Conservation (phyloP, 2,888 invertebrate genomes). For the Lasioglossum leucozonium region DNA sequence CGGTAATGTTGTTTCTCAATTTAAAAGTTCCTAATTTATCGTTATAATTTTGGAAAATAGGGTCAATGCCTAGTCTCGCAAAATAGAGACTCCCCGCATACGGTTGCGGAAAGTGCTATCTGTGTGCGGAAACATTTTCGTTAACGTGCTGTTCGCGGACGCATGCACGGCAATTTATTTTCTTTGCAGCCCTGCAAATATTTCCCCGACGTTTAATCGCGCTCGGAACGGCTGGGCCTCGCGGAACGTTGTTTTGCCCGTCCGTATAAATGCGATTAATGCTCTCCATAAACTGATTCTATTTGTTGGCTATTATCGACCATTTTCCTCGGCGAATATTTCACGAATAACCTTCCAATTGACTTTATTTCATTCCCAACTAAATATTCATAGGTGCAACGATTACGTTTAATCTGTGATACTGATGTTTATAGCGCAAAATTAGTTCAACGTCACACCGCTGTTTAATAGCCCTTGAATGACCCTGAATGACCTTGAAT, state of each 20-base stretch:
- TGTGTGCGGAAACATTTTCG: conserved; percentile 7
- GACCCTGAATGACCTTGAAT: too few relatives aligned
- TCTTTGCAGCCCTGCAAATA: conserved; percentile 25
- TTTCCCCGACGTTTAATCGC: conserved; percentile 36
- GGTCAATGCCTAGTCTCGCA: background rate
- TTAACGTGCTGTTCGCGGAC: conserved; percentile 33
- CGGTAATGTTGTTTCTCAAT: background rate
- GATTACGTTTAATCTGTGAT: background rate
- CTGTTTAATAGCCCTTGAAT: too few relatives aligned
- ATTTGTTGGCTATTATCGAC: conserved; percentile 2
- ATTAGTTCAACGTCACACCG: too few relatives aligned
- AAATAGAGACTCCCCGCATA: background rate
- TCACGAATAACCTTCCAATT: background rate
- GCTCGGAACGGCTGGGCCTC: background rate
- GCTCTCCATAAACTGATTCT: background rate
- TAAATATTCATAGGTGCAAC: background rate
- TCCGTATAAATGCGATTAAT: background rate
- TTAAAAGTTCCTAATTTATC: background rate
- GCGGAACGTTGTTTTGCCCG: background rate
- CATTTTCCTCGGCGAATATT: conserved; percentile 15
- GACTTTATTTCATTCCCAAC: background rate
- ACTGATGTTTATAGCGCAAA: background rate
- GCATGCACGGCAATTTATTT: conserved; percentile 32
- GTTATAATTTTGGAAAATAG: background rate
- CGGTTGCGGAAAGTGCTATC: conserved; percentile 9